Evolutionary conservation across 2,113 vertebrate species (phyloP).

Genomic region (Rousettus leschenaultii): DNA sequence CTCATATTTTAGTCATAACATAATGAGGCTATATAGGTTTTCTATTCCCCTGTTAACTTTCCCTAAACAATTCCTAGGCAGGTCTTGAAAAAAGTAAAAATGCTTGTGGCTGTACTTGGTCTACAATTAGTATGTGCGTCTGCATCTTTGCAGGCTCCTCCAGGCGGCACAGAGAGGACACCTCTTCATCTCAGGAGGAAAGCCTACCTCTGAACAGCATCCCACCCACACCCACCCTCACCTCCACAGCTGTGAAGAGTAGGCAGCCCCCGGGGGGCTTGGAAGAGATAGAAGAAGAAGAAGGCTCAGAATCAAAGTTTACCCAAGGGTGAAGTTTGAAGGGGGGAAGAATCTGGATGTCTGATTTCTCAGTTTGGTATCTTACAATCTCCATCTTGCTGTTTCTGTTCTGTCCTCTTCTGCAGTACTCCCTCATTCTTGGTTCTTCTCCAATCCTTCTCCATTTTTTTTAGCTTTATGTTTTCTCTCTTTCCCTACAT

Average conservation of each 20-base stretch:
- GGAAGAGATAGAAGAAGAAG: constrained; percentile 45
- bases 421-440: not conserved
- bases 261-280: not conserved
- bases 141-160: not conserved
- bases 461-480: not conserved
- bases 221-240: constrained; percentile 76
- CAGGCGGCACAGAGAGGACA: not conserved
- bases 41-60: not conserved
- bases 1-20: not conserved
- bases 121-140: not conserved
- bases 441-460: not conserved
- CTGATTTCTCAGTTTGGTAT: not conserved
- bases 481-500: not conserved
- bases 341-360: not conserved
- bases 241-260: constrained; percentile 82
- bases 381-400: not conserved
- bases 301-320: constrained; percentile 78
- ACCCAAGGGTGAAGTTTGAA: constrained; percentile 68
- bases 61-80: not conserved
- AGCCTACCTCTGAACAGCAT: constrained; percentile 70
- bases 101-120: not conserved
- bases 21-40: not conserved
- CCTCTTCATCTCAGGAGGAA: constrained; percentile 36
- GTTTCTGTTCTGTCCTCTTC: not conserved
- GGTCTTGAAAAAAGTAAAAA: not conserved